These are phyloP conservation scores for Halcyon malimbica DNA, from an alignment of 2,113 vertebrate genomes.

Conservation along the genomic window DNA sequence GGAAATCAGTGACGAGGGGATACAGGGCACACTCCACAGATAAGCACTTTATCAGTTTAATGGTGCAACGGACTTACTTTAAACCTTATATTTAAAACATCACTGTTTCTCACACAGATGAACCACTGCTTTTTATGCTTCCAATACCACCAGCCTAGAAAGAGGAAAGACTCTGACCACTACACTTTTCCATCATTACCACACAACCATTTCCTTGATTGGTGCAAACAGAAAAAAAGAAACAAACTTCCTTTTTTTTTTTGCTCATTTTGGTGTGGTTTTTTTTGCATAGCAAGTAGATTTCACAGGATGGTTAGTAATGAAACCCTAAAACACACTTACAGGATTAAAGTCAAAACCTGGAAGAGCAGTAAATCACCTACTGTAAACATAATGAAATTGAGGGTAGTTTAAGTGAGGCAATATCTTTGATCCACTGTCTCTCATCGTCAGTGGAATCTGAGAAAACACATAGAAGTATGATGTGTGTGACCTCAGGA, in stretches of 20 bases:
- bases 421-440: conserved; percentile 15
- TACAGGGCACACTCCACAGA: not conserved
- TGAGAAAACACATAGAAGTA: conserved; percentile 13
- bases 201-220: not conserved
- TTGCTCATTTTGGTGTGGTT: not conserved
- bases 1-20: not conserved
- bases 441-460: conserved; percentile 17
- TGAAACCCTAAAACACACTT: not conserved
- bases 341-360: conserved; percentile 19
- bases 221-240: not conserved
- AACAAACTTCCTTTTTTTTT: not conserved
- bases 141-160: not conserved
- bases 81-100: not conserved
- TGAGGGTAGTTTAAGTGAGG: conserved; percentile 5
- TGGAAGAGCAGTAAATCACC: not conserved
- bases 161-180: not conserved
- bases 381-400: conserved; percentile 32
- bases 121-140: not conserved
- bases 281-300: not conserved
- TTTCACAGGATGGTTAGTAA: not conserved
- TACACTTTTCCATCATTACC: not conserved
- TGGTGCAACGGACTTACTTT: not conserved
- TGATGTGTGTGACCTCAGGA: not conserved
- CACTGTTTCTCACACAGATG: not conserved
- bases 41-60: not conserved